These are phyloP conservation scores for Eulacestoma nigropectus DNA, from an alignment of 2,113 vertebrate genomes.

Conservation along the genomic window DNA sequence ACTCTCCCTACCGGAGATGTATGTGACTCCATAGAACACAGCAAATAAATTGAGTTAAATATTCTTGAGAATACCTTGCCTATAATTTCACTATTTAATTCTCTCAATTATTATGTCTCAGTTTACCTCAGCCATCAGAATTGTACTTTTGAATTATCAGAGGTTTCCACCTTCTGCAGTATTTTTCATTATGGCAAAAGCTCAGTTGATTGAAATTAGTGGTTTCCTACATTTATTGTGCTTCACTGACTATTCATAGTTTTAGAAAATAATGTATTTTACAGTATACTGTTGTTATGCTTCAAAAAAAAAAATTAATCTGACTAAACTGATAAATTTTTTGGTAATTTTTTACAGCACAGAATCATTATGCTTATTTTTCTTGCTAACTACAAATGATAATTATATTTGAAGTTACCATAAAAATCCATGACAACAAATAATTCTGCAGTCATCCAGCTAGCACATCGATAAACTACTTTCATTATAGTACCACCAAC, in stretches of 20 bases:
- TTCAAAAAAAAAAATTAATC: conserved; percentile 1
- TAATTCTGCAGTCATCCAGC: conserved; percentile 19
- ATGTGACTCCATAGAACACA: not conserved
- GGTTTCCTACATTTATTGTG: not conserved
- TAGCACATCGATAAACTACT: conserved; percentile 23
- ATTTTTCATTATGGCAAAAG: not conserved
- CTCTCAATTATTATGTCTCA: not conserved
- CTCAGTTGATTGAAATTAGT: not conserved
- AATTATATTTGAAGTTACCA: conserved; percentile 33
- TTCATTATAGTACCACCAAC: conserved; percentile 39
- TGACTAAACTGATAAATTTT: not conserved
- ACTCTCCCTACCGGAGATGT: not conserved
- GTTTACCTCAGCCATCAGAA: not conserved
- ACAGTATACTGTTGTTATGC: not conserved
- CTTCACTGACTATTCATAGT: not conserved
- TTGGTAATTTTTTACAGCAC: not conserved
- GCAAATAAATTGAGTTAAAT: not conserved
- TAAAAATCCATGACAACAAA: conserved; percentile 51
- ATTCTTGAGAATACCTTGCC: not conserved
- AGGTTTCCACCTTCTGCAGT: not conserved
- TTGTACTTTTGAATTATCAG: not conserved
- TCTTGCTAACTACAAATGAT: conserved; percentile 45
- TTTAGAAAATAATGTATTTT: conserved; percentile 16
- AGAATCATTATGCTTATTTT: conserved; percentile 47
- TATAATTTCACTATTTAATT: not conserved